Base-by-base conservation (phyloP, 2,888 invertebrate species). In the Drosophila atripex region DNA sequence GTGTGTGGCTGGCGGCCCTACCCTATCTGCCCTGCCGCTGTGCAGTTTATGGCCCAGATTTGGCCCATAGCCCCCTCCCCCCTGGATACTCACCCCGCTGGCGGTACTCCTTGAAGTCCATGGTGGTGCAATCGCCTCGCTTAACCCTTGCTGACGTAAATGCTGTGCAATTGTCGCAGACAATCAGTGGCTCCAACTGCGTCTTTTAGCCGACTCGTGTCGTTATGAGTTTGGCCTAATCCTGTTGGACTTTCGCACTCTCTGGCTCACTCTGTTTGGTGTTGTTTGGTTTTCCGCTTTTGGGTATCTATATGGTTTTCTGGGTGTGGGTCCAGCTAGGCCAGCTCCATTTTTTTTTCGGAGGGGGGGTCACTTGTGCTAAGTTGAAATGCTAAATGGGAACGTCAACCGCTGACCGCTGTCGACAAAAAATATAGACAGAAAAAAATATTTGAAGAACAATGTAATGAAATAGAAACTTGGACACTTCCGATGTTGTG, bases 21-120 rank as follows among this genome's bases (percentile, higher is more conserved):
- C n/a, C n/a, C n/a, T n/a, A n/a, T n/a, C n/a, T n/a, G n/a, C n/a
- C n/a, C 21, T 57, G 60, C 73, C 74, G 84, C 84, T 82, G 80
- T 77, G 88, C 69, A 73, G 68, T 86, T 89, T 85, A 88, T 89
- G 76, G 64, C 71, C 63, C 32, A 16, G 58, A 53, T 43, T 16
- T 61, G 30, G n/a, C 25, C 25, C n/a, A 7, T 21, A 21, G 6
- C 1, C n/a, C 7, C n/a, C 1, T 8, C 9, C 9, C 3, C 21
- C 25, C 21, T 18, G 6, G 9, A 12, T 30, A 90, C 92, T 92
- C 89, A 93, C 93, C 93, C 88, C 93, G 86, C 82, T 91, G 91
- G 60, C 93, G 90, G 85, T 93, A 93, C 89, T 93, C 93, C 65
- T 92, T 90, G 61, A 92, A 92, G 84, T 93, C 92, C 93, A 93